Base-by-base conservation (phyloP, 2,113 vertebrate genomes). In the Microcebus griseorufus region DNA sequence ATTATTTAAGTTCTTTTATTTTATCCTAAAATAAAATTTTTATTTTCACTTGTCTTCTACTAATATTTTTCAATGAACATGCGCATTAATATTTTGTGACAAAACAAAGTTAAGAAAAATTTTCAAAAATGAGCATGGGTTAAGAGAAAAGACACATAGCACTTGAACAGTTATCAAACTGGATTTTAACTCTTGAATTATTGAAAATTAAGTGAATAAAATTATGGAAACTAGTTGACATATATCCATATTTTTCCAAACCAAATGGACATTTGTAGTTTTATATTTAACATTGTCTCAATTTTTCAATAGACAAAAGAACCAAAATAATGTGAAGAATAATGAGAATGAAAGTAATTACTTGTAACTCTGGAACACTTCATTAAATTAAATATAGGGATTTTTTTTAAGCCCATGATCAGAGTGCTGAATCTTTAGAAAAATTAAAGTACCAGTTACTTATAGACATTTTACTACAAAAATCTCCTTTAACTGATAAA, bases 281-380 rank as follows among this genome's bases (percentile, higher is more conserved):
- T 94, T 84, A 42, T 86, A 87, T 65, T 65, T 39, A 93, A 69
- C 32, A 45, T 2, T 55, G 23, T 85, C 32, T 45, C 75, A 11
- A 79, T 29, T 94, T 82, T 90, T 88, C 45, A 65, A 9, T 51
- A 75, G 69, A 29, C 10, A 45, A 37, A 48, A 96, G 84, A 95
- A 45, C 0, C n/a, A 96, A 92, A 95, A 20, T 70, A 62, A 1
- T 72, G 81, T 84, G 80, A 86, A 70, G n/a, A 97, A 84, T 96
- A 95, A 97, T 95, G 73, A 94, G 37, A 97, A 88, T 80, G 9
- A 95, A 98, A 98, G 18, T 65, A 96, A 97, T 96, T 97, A 84
- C 42, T 86, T 0, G 0, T 91, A 89, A 96, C 51, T 75, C 75
- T 84, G 34, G 39, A 95, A 97, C 9, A 96, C 51, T 8, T 97